Evolutionary conservation across 1,140 invertebrate genomes (phyloP).

Genomic region (Neomicropteryx cornuta): DNA sequence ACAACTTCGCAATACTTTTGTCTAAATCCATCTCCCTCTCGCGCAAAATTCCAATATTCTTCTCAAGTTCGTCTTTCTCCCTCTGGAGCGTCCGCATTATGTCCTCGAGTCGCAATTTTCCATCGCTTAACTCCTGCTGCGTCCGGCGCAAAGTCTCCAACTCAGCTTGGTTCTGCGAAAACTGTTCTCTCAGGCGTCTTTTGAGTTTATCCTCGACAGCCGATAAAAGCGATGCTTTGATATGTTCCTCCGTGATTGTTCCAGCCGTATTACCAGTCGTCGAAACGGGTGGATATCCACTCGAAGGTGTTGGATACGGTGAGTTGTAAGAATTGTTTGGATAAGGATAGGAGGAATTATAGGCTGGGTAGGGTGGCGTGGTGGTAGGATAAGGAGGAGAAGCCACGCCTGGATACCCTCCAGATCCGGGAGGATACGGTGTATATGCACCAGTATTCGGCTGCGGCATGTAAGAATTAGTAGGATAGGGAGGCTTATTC

Average conservation of each 20-base stretch:
- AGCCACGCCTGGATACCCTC: slow-evolving; percentile 13
- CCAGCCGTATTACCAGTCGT: slow-evolving; percentile 43
- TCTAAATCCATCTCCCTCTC: slow-evolving; percentile 83
- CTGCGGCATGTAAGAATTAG: slow-evolving; percentile 52
- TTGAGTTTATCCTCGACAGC: slow-evolving; percentile 92
- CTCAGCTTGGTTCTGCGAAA: slow-evolving; percentile 83
- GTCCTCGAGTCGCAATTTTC: slow-evolving; percentile 72
- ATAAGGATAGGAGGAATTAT: slow-evolving; percentile 27
- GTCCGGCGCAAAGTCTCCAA: slow-evolving; percentile 82
- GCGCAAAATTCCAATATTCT: slow-evolving; percentile 70
- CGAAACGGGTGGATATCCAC: slow-evolving; percentile 34
- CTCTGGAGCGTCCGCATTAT: slow-evolving; percentile 72
- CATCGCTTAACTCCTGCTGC: slow-evolving; percentile 77
- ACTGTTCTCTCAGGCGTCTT: slow-evolving; percentile 76
- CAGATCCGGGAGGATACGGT: slow-evolving; percentile 22
- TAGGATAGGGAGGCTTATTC: slow-evolving; percentile 48
- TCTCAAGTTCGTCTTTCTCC: slow-evolving; percentile 77
- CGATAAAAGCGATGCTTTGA: slow-evolving; percentile 83
- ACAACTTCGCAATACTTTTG: slow-evolving; percentile 65
- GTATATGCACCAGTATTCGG: slow-evolving; percentile 32
- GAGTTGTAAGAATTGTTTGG: slow-evolving; percentile 18
- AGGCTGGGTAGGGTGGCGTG: slow-evolving; percentile 31
- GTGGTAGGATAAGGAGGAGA: slow-evolving; percentile 30
- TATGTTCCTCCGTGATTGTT: slow-evolving; percentile 91
- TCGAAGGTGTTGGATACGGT: slow-evolving; percentile 19